Base-by-base conservation (phyloP, 2,113 vertebrate genomes). In the Synchiropus splendidus region DNA sequence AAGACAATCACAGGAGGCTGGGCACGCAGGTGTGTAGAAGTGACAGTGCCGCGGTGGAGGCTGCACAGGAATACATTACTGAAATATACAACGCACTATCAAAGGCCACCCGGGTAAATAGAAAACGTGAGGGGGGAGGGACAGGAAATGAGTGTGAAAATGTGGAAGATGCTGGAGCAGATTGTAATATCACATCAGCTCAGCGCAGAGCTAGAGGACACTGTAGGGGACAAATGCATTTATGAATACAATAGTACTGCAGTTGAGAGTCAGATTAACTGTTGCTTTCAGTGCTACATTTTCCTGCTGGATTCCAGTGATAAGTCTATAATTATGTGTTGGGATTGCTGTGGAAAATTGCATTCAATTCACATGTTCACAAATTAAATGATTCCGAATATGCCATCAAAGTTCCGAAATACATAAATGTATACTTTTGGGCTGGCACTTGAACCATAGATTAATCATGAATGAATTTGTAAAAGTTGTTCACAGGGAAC, bases 1-100 rank as follows among this genome's bases (percentile, higher is more conserved):
- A 15, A 67, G 60, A 56, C 49, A 49, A 68, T 73, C 69, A 76
- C 57, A 58, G 49, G 51, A 65, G 38, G 60, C 63, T 50, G 60
- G 17, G 43, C 54, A 61, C 45, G n/a, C 36, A 17, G 36, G 42
- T 36, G 50, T 31, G 47, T 47, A 37, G 30, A 39, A 16, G 47
- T 31, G 39, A 60, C 58, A 53, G 45, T 44, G 27, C 36, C 36
- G 50, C 31, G 58, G 61, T 42, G 12, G 5, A 47, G 54, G 35
- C 39, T 37, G 39, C 16, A 21, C 13, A 2, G 44, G 38, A 64
- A 73, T 70, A 73, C 67, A 75, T 74, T 74, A 75, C 54, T 21
- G 39, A 45, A 9, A 77, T 75, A 73, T 73, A 73, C 51, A 67
- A 72, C 52, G 53, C 43, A 38, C 48, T 45, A 51, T 15, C 39